Evolutionary conservation across 2,797 vertebrate species (phyloP).

Genomic region (Acanthurus lineatus): DNA sequence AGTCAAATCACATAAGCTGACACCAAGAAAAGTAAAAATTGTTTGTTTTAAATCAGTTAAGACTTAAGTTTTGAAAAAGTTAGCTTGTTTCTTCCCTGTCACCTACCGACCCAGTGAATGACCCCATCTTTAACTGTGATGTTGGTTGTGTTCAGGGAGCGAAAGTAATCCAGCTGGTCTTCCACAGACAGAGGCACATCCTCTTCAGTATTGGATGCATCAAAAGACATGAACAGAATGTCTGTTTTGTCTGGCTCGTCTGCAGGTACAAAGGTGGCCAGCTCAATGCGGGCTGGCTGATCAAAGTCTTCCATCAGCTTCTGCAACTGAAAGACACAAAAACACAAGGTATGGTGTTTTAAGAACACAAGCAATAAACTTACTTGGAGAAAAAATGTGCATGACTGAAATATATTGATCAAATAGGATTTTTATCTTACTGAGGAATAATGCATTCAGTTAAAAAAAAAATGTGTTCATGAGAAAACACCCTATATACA

Average conservation of each 20-base stretch:
- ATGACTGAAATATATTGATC: background rate
- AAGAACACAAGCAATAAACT: background rate
- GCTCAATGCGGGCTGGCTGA: constrained; percentile 43
- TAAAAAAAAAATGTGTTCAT: background rate
- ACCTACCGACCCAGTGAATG: constrained; percentile 77
- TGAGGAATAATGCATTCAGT: background rate
- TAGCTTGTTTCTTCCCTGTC: background rate
- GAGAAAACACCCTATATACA: too few relatives aligned
- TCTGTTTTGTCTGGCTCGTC: constrained; percentile 40
- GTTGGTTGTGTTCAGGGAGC: constrained; percentile 39
- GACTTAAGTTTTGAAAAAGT: background rate
- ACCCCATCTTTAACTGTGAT: constrained; percentile 51
- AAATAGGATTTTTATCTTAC: background rate
- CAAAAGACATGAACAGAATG: constrained; percentile 62
- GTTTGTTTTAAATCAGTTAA: background rate
- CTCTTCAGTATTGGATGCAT: constrained; percentile 27
- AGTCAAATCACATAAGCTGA: background rate
- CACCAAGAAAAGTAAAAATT: background rate
- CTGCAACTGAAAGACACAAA: constrained; percentile 64
- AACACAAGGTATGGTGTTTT: background rate
- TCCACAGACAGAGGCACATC: constrained; percentile 31
- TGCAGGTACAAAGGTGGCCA: constrained; percentile 52
- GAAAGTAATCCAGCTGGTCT: constrained; percentile 61
- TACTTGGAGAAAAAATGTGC: background rate
- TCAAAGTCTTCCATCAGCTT: constrained; percentile 62